Evolutionary conservation across 2,797 vertebrate genomes (phyloP), one percentile per base, ranked within the genome.

Genomic region (Hirundo rustica): DNA sequence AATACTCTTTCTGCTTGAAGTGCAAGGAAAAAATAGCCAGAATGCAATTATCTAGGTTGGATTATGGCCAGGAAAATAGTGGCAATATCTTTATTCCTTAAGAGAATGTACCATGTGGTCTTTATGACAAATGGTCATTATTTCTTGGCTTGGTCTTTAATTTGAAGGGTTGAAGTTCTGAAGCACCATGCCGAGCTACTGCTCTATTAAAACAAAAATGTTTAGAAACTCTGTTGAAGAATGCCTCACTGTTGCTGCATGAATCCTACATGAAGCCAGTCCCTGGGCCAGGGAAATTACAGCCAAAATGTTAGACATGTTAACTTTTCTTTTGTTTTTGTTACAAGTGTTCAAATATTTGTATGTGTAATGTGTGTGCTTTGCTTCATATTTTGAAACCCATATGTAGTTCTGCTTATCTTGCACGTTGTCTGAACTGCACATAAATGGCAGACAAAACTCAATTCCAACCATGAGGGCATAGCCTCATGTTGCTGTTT

Each of bases 101-200:
- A 76, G 50, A 91, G 75, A 93, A 53, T 78, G 22, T 89, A 51
- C 50, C 57, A 42, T 67, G 83, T 0, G 0, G 61, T 92, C 75
- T 73, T 84, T 81, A 72, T 93, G 92, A 84, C 71, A 92, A 91
- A 40, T 80, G 72, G 54, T 88, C 70, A 22, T 95, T 92, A 92
- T 88, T 94, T 91, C 72, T 62, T 65, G 42, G 20, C 66, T 94
- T 91, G 50, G 51, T 85, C 58, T 90, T 96, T 94, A n/a, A 92
- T 91, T 82, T 85, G 68, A 83, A 85, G 42, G 23, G 22, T 54
- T 93, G 50, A 57, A 88, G 68, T 89, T 85, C 50, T 82, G 57
- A 51, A 62, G 26, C 4, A 3, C 76, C 70, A 47, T 85, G 86
- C 89, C 89, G 94, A 91, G 81, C 75, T 92, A 34, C 55, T 78